Evolutionary conservation across 2,797 vertebrate species (phyloP).

Genomic region (Oophaga sylvatica): DNA sequence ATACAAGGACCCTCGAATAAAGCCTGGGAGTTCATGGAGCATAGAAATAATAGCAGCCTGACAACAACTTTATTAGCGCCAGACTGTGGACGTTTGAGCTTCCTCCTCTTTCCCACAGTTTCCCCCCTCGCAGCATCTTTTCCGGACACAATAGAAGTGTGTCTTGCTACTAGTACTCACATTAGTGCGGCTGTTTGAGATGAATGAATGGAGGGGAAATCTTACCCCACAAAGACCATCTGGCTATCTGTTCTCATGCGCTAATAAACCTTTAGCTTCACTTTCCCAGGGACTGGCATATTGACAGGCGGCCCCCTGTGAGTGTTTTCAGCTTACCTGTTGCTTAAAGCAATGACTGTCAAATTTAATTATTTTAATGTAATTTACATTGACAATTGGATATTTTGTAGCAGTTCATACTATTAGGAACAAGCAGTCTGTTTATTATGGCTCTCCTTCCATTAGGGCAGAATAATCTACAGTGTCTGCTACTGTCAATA

Average conservation of each 20-base stretch:
- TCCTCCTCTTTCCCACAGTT: conserved; percentile 63
- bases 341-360: conserved; percentile 24
- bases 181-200: conserved; percentile 75
- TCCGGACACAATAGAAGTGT: conserved; percentile 72
- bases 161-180: conserved; percentile 70
- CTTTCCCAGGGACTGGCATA: conserved; percentile 70
- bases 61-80: conserved; percentile 70
- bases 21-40: conserved; percentile 62
- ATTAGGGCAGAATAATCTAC: not conserved
- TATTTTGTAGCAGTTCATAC: not conserved
- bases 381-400: not conserved
- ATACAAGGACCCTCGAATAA: conserved; percentile 34
- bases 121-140: conserved; percentile 70
- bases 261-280: conserved; percentile 71
- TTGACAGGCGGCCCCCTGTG: conserved; percentile 68
- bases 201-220: conserved; percentile 71
- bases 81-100: conserved; percentile 69
- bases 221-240: conserved; percentile 81
- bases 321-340: conserved; percentile 27
- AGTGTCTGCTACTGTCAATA: too few relatives aligned
- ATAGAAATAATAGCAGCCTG: conserved; percentile 57
- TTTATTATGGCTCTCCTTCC: not conserved
- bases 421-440: not conserved
- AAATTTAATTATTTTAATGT: conserved; percentile 29
- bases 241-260: conserved; percentile 74